Conservation (phyloP, 1,140 invertebrate species). For the Temnothorax longispinosus region DNA sequence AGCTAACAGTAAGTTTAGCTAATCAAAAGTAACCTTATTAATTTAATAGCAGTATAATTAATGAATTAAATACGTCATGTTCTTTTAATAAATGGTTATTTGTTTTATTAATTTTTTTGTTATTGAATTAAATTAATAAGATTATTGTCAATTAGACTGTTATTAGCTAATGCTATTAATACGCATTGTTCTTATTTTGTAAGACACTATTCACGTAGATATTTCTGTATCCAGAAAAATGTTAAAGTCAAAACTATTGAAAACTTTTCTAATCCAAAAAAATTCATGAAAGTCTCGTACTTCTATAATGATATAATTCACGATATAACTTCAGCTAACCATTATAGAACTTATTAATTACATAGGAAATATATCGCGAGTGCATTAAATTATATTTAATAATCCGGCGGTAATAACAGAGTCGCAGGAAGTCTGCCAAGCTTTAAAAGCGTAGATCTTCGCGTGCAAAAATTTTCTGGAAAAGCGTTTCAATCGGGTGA, state of each 20-base stretch:
- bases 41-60: background rate
- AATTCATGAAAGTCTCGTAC: background rate
- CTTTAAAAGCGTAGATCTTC: too few species aligned
- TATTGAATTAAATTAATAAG: too few species aligned
- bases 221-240: background rate
- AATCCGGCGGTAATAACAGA: too few species aligned
- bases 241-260: background rate
- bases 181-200: background rate
- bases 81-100: too few species aligned
- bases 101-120: too few species aligned
- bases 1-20: background rate
- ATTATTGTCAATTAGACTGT: too few species aligned
- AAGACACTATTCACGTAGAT: background rate
- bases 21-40: background rate
- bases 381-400: too few species aligned
- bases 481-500: background rate
- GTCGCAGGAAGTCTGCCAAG: too few species aligned
- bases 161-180: too few species aligned
- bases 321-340: background rate
- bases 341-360: conserved; percentile 16
- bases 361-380: conserved; percentile 19
- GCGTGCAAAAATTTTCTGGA: conserved; percentile 41
- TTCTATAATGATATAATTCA: background rate
- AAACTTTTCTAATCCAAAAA: background rate
- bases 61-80: background rate